phyloP scores from a whole-genome alignment of 2,888 invertebrate genomes.

The Melinaea marsaeus region DNA sequence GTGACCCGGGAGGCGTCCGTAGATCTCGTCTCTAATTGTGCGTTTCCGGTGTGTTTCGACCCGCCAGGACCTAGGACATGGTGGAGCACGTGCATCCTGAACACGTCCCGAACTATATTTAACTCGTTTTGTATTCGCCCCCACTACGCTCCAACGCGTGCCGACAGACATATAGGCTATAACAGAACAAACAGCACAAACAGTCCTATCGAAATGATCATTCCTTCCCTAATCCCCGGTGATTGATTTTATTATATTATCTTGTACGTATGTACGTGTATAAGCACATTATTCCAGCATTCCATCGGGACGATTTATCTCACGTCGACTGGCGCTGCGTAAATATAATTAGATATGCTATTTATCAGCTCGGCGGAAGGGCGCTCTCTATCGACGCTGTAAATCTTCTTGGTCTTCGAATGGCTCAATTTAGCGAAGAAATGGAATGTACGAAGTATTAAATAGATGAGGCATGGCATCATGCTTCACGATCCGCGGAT shows the following conservation, averaged over 20 bases:
- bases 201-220: conserved; percentile 3
- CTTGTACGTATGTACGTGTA: conserved; percentile 35
- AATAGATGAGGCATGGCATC: conserved; percentile 30
- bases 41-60: conserved; percentile 65
- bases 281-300: conserved; percentile 63
- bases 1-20: conserved; percentile 54
- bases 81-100: conserved; percentile 54
- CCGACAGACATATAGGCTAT: conserved; percentile 30
- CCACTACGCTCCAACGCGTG: conserved; percentile 23
- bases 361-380: conserved; percentile 74
- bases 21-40: conserved; percentile 55
- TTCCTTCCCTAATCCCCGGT: conserved; percentile 39
- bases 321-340: conserved; percentile 69
- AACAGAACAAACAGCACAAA: too few relatives aligned
- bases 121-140: conserved; percentile 23
- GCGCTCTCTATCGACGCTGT: conserved; percentile 67
- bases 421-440: conserved; percentile 69
- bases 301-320: conserved; percentile 65
- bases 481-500: conserved; percentile 59
- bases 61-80: conserved; percentile 55
- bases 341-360: conserved; percentile 77
- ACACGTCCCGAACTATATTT: conserved; percentile 25
- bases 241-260: conserved; percentile 55
- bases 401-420: conserved; percentile 65
- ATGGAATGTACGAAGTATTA: conserved; percentile 44